These are phyloP conservation scores for Pristiophorus japonicus DNA, from an alignment of 2,113 vertebrate species.

Conservation along the genomic window DNA sequence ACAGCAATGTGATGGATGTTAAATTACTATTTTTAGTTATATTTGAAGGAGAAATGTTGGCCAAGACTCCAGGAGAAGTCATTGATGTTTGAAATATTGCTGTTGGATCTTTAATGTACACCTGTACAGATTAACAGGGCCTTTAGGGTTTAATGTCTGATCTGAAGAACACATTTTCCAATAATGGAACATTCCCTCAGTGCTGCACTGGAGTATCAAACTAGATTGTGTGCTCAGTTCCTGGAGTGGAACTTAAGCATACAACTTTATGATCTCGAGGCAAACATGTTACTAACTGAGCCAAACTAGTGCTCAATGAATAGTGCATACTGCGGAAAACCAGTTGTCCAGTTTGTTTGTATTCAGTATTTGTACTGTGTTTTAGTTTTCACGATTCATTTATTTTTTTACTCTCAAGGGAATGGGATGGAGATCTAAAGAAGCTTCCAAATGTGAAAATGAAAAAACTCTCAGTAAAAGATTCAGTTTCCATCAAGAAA, in stretches of 20 bases:
- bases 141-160: neutral
- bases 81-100: neutral
- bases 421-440: constrained; percentile 85
- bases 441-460: constrained; percentile 91
- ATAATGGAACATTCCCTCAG: neutral
- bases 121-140: neutral
- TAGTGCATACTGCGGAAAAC: neutral
- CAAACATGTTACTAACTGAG: neutral
- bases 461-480: constrained; percentile 68
- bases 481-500: constrained; percentile 47
- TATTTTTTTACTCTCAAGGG: constrained; percentile 56
- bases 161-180: neutral
- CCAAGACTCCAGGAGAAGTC: too few species aligned
- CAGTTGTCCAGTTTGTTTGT: neutral
- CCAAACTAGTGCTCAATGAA: neutral
- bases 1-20: neutral
- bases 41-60: too few species aligned
- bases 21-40: too few species aligned
- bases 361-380: neutral
- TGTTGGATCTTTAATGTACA: neutral
- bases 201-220: neutral
- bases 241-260: neutral
- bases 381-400: neutral
- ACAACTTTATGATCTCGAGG: neutral
- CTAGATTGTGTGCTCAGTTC: too few species aligned